Evolutionary conservation across 2,888 invertebrate species (phyloP).

Genomic region (Lasioglossum marginatum): DNA sequence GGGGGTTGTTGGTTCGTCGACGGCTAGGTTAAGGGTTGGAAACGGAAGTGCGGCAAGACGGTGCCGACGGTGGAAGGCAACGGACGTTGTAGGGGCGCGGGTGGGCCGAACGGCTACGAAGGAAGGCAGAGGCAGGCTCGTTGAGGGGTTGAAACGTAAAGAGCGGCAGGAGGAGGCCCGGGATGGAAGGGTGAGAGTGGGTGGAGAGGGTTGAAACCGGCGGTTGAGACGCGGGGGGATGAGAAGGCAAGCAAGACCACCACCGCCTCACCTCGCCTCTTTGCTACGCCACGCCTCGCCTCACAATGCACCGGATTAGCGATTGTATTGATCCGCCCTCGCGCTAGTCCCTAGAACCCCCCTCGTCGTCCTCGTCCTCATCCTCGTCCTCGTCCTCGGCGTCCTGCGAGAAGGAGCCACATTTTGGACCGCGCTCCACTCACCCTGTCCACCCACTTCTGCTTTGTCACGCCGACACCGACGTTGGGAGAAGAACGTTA

Average conservation of each 20-base stretch:
- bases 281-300: constrained; percentile 84
- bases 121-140: constrained; percentile 73
- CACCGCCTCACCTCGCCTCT: constrained; percentile 81
- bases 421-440: constrained; percentile 75
- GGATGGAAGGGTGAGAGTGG: constrained; percentile 59
- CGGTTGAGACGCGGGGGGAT: constrained; percentile 75
- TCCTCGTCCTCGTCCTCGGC: constrained; percentile 68
- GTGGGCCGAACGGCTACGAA: constrained; percentile 72
- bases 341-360: constrained; percentile 81
- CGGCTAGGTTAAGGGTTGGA: constrained; percentile 78
- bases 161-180: constrained; percentile 61
- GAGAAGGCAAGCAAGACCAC: constrained; percentile 79
- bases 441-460: constrained; percentile 69
- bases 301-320: constrained; percentile 85
- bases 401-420: constrained; percentile 74
- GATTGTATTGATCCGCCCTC: constrained; percentile 85
- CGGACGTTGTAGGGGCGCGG: constrained; percentile 73
- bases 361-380: constrained; percentile 46
- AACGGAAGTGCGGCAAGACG: constrained; percentile 81
- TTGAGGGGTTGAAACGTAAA: constrained; percentile 74
- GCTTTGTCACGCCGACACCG: constrained; percentile 71
- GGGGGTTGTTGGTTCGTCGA: constrained; percentile 74
- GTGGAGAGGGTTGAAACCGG: constrained; percentile 75
- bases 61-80: constrained; percentile 71
- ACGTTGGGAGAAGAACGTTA: constrained; percentile 59